Evolutionary conservation across 2,888 invertebrate species (phyloP).

Genomic region (Panzeria rudis): DNA sequence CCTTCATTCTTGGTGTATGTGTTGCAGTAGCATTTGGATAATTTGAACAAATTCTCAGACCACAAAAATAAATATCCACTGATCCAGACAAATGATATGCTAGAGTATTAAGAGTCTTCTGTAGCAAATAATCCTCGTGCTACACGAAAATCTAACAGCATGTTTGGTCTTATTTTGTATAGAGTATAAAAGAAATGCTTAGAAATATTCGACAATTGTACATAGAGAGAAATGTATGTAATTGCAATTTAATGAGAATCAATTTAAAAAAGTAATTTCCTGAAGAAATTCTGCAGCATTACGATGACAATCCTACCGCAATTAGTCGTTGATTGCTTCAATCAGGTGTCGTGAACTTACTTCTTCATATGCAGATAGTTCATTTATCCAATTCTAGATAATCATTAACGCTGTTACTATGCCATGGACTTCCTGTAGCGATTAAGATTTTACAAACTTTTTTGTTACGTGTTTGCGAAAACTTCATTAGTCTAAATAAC

Average conservation of each 20-base stretch:
- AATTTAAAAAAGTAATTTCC: too few species aligned
- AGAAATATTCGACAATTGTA: neutral
- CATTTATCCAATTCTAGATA: too few species aligned
- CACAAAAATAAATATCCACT: constrained; percentile 54
- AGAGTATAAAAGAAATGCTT: neutral
- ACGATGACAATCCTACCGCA: too few species aligned
- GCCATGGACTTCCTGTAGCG: neutral
- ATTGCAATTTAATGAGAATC: too few species aligned
- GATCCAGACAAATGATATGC: constrained; percentile 62
- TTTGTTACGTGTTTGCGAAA: neutral
- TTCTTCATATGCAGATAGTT: too few species aligned
- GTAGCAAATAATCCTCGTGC: neutral
- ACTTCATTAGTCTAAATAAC: constrained; percentile 28
- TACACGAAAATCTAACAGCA: neutral
- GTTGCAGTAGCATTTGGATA: constrained; percentile 39
- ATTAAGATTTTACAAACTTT: neutral
- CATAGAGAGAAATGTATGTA: neutral
- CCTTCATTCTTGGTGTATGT: neutral
- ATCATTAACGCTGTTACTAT: neutral
- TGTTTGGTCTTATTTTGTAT: neutral
- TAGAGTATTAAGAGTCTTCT: constrained; percentile 7
- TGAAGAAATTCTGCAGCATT: too few species aligned
- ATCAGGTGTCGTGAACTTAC: too few species aligned
- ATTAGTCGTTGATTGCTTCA: too few species aligned
- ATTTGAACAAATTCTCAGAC: constrained; percentile 67